Conservation (phyloP, 2,888 invertebrate genomes). For the Stegophylla sp. region DNA sequence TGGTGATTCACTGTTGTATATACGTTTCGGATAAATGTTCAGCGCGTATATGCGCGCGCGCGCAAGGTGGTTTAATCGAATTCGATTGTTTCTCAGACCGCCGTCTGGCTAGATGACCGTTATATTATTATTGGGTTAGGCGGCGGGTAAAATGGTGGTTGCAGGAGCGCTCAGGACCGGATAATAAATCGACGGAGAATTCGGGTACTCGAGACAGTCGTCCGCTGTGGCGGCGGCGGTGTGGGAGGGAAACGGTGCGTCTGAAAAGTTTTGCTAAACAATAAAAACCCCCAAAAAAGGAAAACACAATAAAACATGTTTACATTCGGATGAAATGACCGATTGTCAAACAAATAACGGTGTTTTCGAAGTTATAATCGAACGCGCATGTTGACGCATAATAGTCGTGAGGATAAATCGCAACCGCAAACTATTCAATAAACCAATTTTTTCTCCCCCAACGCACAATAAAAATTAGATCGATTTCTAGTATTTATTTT, state of each 20-base stretch:
- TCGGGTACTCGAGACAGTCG: slow-evolving; percentile 38
- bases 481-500: too few species aligned
- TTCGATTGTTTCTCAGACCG: slow-evolving; percentile 41
- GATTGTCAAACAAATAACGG: slow-evolving; percentile 33
- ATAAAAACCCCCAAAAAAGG: slow-evolving; percentile 51
- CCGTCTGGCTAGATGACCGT: slow-evolving; percentile 36
- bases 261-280: slow-evolving; percentile 51
- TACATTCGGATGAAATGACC: slow-evolving; percentile 14
- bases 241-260: neutral
- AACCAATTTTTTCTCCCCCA: too few species aligned
- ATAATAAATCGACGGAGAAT: slow-evolving; percentile 49
- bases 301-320: slow-evolving; percentile 41
- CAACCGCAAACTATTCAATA: too few species aligned
- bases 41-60: neutral
- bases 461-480: too few species aligned
- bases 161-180: slow-evolving; percentile 24
- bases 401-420: neutral
- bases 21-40: neutral
- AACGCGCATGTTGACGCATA: neutral
- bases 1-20: neutral
- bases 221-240: neutral
- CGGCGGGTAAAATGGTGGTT: slow-evolving; percentile 14
- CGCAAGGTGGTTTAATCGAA: slow-evolving; percentile 10
- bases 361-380: neutral
- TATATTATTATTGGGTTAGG: slow-evolving; percentile 5